A percentile compares a stretch with the other conserved stretches of the same genome.
Evolutionary conservation across 2,888 invertebrate species (phyloP).

Genomic region (Athetis lepigone): DNA sequence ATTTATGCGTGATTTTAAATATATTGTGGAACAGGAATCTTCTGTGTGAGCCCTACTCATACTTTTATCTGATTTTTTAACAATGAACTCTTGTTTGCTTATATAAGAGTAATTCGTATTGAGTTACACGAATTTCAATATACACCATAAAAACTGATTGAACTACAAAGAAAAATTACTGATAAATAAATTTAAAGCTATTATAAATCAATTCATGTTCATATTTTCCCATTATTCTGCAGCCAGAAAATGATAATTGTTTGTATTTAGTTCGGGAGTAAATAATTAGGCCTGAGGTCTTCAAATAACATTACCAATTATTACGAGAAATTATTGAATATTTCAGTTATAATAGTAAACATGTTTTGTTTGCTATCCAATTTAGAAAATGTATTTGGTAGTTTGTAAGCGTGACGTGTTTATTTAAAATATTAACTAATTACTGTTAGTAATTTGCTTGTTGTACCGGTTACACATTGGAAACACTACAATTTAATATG

Average conservation of each 20-base stretch:
- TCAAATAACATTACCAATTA: background rate
- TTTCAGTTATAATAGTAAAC: slow-evolving; percentile 24
- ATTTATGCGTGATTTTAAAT: too few relatives aligned
- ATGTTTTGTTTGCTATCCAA: slow-evolving; percentile 30
- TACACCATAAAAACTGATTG: background rate
- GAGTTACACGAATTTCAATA: background rate
- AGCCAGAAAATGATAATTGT: background rate
- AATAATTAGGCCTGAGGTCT: background rate
- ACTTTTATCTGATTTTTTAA: too few relatives aligned
- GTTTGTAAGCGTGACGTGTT: slow-evolving; percentile 17
- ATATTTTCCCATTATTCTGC: background rate
- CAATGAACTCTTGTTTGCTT: too few relatives aligned
- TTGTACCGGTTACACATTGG: background rate
- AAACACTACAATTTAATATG: slow-evolving; percentile 13
- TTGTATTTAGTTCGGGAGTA: background rate
- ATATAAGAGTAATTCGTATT: background rate
- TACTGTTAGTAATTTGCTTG: too few relatives aligned
- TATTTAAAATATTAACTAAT: slow-evolving; percentile 27
- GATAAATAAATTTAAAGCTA: background rate
- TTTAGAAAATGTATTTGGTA: slow-evolving; percentile 25
- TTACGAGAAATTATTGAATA: slow-evolving; percentile 4
- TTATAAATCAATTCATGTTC: background rate
- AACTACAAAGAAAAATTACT: background rate
- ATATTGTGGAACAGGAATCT: too few relatives aligned
- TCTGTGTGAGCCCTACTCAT: too few relatives aligned